Base-by-base conservation (phyloP, 2,888 invertebrate genomes). In the Empis livida region DNA sequence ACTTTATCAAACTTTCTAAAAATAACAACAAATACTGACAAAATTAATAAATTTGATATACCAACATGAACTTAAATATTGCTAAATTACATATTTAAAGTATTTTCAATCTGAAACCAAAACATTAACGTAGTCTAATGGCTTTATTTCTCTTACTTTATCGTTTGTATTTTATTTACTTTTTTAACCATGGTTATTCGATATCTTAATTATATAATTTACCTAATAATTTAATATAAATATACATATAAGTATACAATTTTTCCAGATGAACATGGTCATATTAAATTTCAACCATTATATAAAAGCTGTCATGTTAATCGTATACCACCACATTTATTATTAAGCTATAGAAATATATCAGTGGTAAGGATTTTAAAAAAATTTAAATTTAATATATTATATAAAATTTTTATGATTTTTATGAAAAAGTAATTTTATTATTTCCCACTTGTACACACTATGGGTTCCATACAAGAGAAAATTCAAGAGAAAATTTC, bases 321-420 rank as follows among this genome's bases (percentile, higher is more conserved):
- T 53, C 76, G 80, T 59, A 77, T 82, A 54, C 78, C 81, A 55
- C 77, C 82, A 8, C 74, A 84, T 59, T 70, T 86, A 53, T 71
- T 81, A 52, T 75, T 85, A 54, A 80, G 84, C 49, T 85, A 83
- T 66, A 78, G 80, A 61, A 85, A 85, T 64, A 77, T 80, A 49
- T 80, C 83, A 45, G 79, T 85, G 63, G 84, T 84, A 72, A 78
- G 80, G 73, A 51, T 15, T 46, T 20, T 14, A 27, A 13, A 16
- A 35, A 35, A 15, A 9, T 38, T 16, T 38, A 15, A 5, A 5
- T 38, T 15, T 16, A 5, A 5, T 38, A 9, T 38, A 38, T n/a
- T 5, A 16, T 15, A 38, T 15, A 15, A n/a, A 15, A 20, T 41
- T 23, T 23, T 41, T 41, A 41, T 41, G 27, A 27, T 41, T 41